Evolutionary conservation across 1,140 invertebrate genomes (phyloP).

Genomic region (Leptinotarsa defecta): DNA sequence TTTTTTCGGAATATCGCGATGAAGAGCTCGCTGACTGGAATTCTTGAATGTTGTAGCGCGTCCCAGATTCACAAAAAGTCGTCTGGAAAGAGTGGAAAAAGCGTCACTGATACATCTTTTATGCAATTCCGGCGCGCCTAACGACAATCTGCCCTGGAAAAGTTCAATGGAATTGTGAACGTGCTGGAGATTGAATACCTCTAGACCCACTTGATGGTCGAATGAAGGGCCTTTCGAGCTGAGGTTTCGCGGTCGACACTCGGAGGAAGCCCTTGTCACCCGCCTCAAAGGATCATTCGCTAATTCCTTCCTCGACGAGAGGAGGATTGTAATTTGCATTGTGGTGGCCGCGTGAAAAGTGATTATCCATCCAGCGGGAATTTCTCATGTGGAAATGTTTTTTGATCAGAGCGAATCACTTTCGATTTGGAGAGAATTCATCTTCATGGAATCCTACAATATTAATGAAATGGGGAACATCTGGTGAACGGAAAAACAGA

Average conservation of each 20-base stretch:
- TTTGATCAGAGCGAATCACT: too few species aligned
- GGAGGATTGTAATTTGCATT: too few species aligned
- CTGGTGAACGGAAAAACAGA: too few species aligned
- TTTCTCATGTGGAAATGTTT: too few species aligned
- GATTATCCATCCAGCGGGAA: too few species aligned
- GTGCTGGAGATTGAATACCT: slow-evolving; percentile 4
- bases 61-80: slow-evolving; percentile 18
- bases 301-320: too few species aligned
- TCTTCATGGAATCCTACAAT: too few species aligned
- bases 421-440: too few species aligned
- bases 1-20: neutral
- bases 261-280: neutral
- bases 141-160: slow-evolving; percentile 8
- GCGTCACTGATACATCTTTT: slow-evolving; percentile 8
- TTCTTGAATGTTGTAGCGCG: neutral
- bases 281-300: too few species aligned
- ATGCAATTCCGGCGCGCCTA: slow-evolving; percentile 2
- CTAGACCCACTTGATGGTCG: slow-evolving; percentile 16
- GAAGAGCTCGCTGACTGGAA: neutral
- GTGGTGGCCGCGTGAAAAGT: too few species aligned
- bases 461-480: too few species aligned
- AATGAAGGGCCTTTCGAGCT: slow-evolving; percentile 8
- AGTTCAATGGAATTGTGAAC: slow-evolving; percentile 9
- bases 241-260: slow-evolving; percentile 5
- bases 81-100: neutral